These are phyloP conservation scores for Spongilla lacustris DNA, from an alignment of 37 sponge, comb jelly and placozoan species.

Conservation along the genomic window DNA sequence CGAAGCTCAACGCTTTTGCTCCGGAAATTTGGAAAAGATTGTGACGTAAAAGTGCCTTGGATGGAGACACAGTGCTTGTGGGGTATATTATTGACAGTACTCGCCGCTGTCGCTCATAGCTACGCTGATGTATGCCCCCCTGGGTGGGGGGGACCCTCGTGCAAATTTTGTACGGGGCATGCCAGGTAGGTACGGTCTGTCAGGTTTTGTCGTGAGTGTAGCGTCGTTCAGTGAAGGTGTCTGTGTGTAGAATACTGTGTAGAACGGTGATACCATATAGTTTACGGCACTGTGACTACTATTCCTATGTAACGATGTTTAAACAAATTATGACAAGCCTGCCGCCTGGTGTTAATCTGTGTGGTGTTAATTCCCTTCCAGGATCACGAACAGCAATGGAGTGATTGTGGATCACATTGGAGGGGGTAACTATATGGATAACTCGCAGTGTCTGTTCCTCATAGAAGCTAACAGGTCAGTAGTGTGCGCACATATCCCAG, in stretches of 20 bases:
- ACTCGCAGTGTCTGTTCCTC: slow-evolving; percentile 10
- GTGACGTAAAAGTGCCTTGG: not conserved
- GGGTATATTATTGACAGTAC: not conserved
- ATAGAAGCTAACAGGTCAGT: slow-evolving; percentile 22
- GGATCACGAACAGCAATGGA: slow-evolving; percentile 42
- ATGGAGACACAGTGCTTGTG: not conserved
- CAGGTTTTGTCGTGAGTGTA: not conserved
- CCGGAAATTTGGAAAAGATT: not conserved
- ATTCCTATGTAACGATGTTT: too few relatives aligned
- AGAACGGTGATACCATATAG: not conserved
- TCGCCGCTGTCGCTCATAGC: not conserved
- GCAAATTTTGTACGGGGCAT: slow-evolving; percentile 41
- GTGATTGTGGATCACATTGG: slow-evolving; percentile 35
- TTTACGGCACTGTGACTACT: too few relatives aligned
- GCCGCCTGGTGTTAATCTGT: too few relatives aligned
- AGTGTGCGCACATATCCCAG: too few relatives aligned
- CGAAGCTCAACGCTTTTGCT: not conserved
- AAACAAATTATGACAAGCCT: too few relatives aligned
- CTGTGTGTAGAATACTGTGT: not conserved
- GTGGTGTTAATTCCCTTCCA: not conserved
- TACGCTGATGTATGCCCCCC: slow-evolving; percentile 24
- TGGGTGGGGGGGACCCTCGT: slow-evolving; percentile 48
- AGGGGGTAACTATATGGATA: slow-evolving; percentile 13
- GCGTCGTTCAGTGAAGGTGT: not conserved
- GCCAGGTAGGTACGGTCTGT: slow-evolving; percentile 24